Evolutionary conservation across 2,797 vertebrate species (phyloP), one percentile per base, ranked within the genome.

Genomic region (Babyrousa celebensis): DNA sequence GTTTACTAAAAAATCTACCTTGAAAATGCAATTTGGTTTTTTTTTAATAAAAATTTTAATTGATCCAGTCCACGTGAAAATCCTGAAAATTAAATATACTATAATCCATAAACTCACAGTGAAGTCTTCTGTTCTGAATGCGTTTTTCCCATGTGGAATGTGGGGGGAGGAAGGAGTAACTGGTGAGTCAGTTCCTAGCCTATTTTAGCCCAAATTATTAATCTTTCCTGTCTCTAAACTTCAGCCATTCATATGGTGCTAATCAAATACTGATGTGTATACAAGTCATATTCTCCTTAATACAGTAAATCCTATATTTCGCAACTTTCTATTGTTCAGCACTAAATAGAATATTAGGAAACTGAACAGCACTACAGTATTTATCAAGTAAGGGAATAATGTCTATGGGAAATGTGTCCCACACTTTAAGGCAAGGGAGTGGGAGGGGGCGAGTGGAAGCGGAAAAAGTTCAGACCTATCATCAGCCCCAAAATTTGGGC

Each of bases 201-300:
- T 89, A 71, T 97, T 95, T 93, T 94, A 84, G 72, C 29, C 21
- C 43, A 91, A 89, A 92, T 74, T 88, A 93, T 91, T 94, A 94
- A 93, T 74, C 77, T 75, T 84, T 79, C 65, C 54, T 94, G 67
- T 93, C 36, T 90, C 60, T 84, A 86, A 91, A 94, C 79, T n/a
- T 36, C 25, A 94, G 65, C 2, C 63, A 95, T 75, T 92, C 29
- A 52, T 60, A 83, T 32, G 29, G 23, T 29, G 91, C 85, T 97
- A 85, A 95, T n/a, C 23, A 89, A 92, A 96, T 94, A 88, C 63
- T 77, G 8, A 95, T 56, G 27, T 70, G 32, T 29, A 91, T 78
- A 95, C 1, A 91, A 68, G 20, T 43, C 40, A 89, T 78, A 83
- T 70, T 95, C 36, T 83, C 70, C 40, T 29, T 62, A 93, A 84